These are phyloP conservation scores for Tubulanus polymorphus DNA, from an alignment of 2,888 invertebrate species.

Conservation along the genomic window DNA sequence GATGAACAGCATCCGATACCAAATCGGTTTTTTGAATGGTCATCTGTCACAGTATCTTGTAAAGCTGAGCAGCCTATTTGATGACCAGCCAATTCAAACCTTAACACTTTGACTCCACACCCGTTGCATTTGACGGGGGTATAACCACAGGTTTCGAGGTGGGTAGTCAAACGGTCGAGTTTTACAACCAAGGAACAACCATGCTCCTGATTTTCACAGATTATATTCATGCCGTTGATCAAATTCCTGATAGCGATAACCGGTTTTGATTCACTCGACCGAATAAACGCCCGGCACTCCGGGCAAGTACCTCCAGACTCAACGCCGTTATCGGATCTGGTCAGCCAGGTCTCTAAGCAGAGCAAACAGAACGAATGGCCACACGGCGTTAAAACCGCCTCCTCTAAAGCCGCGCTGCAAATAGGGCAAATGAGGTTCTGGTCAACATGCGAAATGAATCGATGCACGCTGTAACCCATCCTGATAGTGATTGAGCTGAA, in stretches of 20 bases:
- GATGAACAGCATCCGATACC: too few species aligned
- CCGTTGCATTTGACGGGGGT: constrained; percentile 40
- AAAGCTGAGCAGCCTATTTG: constrained; percentile 41
- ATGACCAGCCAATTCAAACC: constrained; percentile 35
- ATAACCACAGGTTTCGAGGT: constrained; percentile 32
- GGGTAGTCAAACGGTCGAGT: constrained; percentile 31
- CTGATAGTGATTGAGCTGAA: too few species aligned
- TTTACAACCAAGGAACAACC: constrained; percentile 36
- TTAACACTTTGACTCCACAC: constrained; percentile 30
- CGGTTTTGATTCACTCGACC: constrained; percentile 27
- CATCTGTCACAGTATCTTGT: constrained; percentile 55
- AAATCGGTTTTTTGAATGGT: neutral
- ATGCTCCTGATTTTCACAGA: constrained; percentile 30
- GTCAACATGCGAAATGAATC: constrained; percentile 37
- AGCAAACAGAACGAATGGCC: constrained; percentile 44
- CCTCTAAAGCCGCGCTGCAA: constrained; percentile 42
- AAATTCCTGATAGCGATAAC: constrained; percentile 42
- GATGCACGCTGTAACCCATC: constrained; percentile 39
- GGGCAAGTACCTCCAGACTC: too few species aligned
- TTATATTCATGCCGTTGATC: constrained; percentile 36
- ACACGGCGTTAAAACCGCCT: constrained; percentile 45
- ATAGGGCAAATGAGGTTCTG: constrained; percentile 46
- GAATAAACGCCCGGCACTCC: constrained; percentile 33
- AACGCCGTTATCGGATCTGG: constrained; percentile 26
- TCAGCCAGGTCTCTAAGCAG: constrained; percentile 44